Base-by-base conservation (phyloP, 2,888 invertebrate genomes). In the Leptopterna dolabrata region DNA sequence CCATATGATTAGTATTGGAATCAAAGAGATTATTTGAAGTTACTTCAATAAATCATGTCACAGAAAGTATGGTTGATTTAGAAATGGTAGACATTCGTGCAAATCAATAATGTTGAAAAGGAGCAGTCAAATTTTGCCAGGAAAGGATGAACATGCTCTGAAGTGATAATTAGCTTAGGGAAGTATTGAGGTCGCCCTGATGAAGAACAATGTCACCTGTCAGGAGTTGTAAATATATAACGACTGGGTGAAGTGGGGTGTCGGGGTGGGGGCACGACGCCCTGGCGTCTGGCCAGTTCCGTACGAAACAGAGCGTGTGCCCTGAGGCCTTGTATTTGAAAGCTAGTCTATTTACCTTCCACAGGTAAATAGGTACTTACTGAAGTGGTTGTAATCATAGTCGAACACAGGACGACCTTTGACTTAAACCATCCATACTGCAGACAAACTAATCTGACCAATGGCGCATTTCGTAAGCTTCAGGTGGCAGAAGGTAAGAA, bases 91-190 rank as follows among this genome's bases (percentile, higher is more conserved):
- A 11, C 43, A 43, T 36, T 4, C 36, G 36, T 7, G 47, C 16
- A 13, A 47, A 3, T 4, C 13, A n/a, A 19, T 24, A 3, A 63
- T 63, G 2, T 63, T 63, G 24, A 51, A 51, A 0, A n/a, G 51
- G 51, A 63, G 24, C 9, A 63, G 19, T 24, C 24, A 63, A 63
- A 63, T 63, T 63, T 63, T 63, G 63, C 63, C 24, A 63, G 24
- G 63, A 24, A 24, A 63, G 63, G 63, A 19, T 11, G 27, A 63
- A 24, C 63, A 63, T 63, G 63, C 29, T 76, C 76, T 30, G 76
- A 76, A 76, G 76, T 76, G 76, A 76, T 76, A 76, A 76, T 76
- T 76, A 76, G 76, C 76, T 73, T 76, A 76, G 76, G 76, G 76
- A 76, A 76, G 76, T 76, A 76, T 76, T 76, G 76, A 76, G 76